A percentile compares a stretch with the other conserved stretches of the same genome.
Evolutionary conservation across 2,888 invertebrate species (phyloP).

Genomic region (Agonum fuliginosum): DNA sequence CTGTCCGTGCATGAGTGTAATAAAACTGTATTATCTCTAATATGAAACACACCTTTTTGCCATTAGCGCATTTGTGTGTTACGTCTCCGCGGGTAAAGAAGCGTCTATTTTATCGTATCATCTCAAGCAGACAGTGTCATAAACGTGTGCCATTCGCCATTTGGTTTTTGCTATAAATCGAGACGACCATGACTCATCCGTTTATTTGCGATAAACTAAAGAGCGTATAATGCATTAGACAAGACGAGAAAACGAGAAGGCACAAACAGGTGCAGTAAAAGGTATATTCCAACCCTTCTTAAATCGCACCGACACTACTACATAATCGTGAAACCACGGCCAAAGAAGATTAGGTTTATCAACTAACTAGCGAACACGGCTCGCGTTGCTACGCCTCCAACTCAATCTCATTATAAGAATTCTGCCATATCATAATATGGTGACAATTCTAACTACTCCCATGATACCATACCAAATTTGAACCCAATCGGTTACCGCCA

Average conservation of each 20-base stretch:
- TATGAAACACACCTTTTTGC: neutral
- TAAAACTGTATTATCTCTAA: neutral
- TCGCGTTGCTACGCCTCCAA: too few relatives aligned
- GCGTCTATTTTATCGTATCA: neutral
- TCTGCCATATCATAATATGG: too few relatives aligned
- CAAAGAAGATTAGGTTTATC: too few relatives aligned
- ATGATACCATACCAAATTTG: too few relatives aligned
- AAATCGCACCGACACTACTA: too few relatives aligned
- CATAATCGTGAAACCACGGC: too few relatives aligned
- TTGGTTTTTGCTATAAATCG: neutral
- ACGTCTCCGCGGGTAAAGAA: neutral
- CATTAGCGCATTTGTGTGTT: neutral
- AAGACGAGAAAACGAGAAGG: too few relatives aligned
- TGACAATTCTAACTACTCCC: too few relatives aligned
- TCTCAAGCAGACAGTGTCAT: slow-evolving; percentile 2
- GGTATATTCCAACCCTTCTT: neutral
- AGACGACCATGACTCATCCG: neutral
- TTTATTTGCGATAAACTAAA: neutral
- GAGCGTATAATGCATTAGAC: neutral
- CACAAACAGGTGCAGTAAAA: neutral
- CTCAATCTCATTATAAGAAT: too few relatives aligned
- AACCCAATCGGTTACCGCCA: too few relatives aligned
- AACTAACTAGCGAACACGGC: too few relatives aligned
- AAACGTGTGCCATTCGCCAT: neutral
- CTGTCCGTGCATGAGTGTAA: neutral